Conservation (phyloP, 2,113 vertebrate genomes). For the Mobula birostris region DNA sequence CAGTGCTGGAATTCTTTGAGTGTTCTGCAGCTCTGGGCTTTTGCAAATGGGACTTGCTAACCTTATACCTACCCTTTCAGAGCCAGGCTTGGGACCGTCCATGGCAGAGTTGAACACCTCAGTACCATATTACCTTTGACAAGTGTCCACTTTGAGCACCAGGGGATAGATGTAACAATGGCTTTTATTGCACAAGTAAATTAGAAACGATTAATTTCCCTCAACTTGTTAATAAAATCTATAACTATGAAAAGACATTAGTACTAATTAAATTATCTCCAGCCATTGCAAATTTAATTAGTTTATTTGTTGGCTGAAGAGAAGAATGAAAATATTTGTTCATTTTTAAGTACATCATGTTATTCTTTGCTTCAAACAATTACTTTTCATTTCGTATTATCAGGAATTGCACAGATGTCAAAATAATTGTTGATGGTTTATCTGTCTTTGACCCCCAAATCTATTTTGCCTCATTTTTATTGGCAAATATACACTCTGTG, state of each 20-base stretch:
- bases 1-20: too few relatives aligned
- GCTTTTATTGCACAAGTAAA: not conserved
- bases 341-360: not conserved
- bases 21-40: too few relatives aligned
- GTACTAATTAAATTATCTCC: slow-evolving; percentile 14
- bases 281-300: not conserved
- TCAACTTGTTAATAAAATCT: not conserved
- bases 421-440: not conserved
- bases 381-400: not conserved
- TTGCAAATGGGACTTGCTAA: too few relatives aligned
- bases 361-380: not conserved
- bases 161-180: not conserved
- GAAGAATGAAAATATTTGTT: not conserved
- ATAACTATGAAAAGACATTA: not conserved
- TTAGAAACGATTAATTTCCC: not conserved
- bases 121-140: not conserved
- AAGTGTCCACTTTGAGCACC: not conserved
- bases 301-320: not conserved
- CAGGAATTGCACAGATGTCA: not conserved
- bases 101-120: too few relatives aligned
- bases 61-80: too few relatives aligned
- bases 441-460: not conserved
- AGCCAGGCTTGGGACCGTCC: too few relatives aligned
- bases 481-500: not conserved
- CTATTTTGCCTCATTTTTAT: not conserved